Evolutionary conservation across 2,888 invertebrate species (phyloP), one percentile per base, ranked within the genome.

Genomic region (Thymelicus acteon): DNA sequence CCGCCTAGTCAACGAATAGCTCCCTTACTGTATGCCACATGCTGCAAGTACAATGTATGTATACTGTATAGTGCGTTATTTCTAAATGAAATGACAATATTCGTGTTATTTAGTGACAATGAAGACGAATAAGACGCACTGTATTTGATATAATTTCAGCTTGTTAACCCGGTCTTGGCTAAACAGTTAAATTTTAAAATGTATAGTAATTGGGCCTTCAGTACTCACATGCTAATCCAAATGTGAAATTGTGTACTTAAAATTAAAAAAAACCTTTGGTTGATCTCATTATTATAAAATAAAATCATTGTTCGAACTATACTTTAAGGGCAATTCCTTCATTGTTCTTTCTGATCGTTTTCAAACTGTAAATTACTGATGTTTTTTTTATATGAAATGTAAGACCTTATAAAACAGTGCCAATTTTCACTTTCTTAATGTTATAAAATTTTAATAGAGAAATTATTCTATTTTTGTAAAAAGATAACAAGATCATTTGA

Each of bases 1-100:
- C 91, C 91, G 92, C 91, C 92, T 92, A 92, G 92, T 92, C 91
- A 89, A 88, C 85, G 86, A 86, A 83, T 84, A 83, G 84, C 86
- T 86, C 80, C 79, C 78, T 54, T 47, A 68, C 66, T 69, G 52
- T 66, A 40, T 60, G 31, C 62, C 37, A 31, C 47, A 39, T 66
- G 19, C 49, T 52, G 37, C 7, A 40, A 52, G 60, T 66, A 67
- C 54, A 67, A 52, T 31, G 6, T 52, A 67, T 44, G 49, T 4
- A 44, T 44, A 8, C 44, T 19, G 31, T 31, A 5, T 31, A 31
- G 31, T 31, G 44, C 12, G 8, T 44, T 12, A 12, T 44, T 44
- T 44, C 8, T 2, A 8, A 10, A 44, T 44, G 3, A 10, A 10
- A 12, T 12, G 44, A 12, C 44, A 10, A 12, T 44, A 44, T 44